Base-by-base conservation (phyloP, 2,797 vertebrate genomes). In the Pachyuromys duprasi region DNA sequence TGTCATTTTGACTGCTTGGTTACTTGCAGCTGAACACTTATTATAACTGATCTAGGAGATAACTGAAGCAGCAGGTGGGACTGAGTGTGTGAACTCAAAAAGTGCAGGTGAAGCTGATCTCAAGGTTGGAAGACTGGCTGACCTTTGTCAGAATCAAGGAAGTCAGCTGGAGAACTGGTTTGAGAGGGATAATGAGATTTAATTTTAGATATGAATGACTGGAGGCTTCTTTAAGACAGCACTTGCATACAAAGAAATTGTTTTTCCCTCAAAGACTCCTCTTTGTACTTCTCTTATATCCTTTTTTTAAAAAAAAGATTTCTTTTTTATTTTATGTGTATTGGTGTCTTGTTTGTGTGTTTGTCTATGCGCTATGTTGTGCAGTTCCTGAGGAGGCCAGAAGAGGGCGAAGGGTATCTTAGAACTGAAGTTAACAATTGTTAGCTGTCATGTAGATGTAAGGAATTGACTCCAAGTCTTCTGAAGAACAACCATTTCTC, bases 81-180 rank as follows among this genome's bases (percentile, higher is more conserved):
- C 13, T 70, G 67, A 96, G 20, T 91, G 80, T 5, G 49, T 72
- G 45, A 91, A 94, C 18, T 95, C 65, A 45, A 39, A 92, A 94
- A 92, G 22, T 45, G 55, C 60, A 88, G 86, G 28, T 81, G 82
- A 94, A 55, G 45, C 74, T 83, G 36, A 89, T 86, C 60, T 31
- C 36, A 55, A 57, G 8, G 28, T 72, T 57, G 17, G 82, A 65
- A 89, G 60, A 11, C 81, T 81, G 45, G 70, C 72, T 75, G 78
- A 65, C 65, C 45, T 65, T 55, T 76, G 80, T 91, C 60, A 93
- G 65, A 93, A 95, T 93, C 69, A 69, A 12, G 31, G 60, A 95
- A 86, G 36, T 65, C 49, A 53, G 74, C 42, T 86, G 62, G 89
- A 91, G 84, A 82, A 7, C 28, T 26, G 18, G 2, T 57, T 82